Evolutionary conservation across 2,797 vertebrate species (phyloP), one percentile per base, ranked within the genome.

Genomic region (Gypaetus barbatus): DNA sequence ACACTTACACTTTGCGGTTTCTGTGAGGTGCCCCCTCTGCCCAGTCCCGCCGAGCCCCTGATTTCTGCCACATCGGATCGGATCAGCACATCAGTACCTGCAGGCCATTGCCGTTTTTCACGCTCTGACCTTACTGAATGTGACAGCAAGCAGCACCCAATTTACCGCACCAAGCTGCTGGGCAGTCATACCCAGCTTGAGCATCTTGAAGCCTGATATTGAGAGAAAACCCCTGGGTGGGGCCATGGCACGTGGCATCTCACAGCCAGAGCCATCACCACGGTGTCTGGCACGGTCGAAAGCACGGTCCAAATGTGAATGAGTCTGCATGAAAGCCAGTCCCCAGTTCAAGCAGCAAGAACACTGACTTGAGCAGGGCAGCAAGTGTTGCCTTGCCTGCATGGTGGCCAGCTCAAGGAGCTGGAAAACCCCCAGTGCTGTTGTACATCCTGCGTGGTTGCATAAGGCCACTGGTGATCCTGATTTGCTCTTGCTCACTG

Each of bases 391-490:
- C 21, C 37, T 30, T 70, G 43, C 46, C 33, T 48, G 25, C 58
- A 37, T 2, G 44, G 71, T 11, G 11, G 31, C 49, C 76, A 76
- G 51, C 68, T 44, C 9, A 3, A 27, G 57, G 33, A 76, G 28
- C 27, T 49, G 54, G 24, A 90, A 83, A 51, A 10, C 8, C 10
- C 15, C 22, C 0, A 4, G 43, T 52, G 56, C 71, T 66, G 27
- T 22, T 0, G 0, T 48, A 63, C 0, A 3, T 52, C 46, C 37
- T 51, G 16, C 2, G 1, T 1, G 1, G 57, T 28, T 95, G 54
- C 3, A 0, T 56, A 77, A 93, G 60, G 60, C 35, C 68, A 63
- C 27, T 39, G 33, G 51, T 54, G 51, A 94, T 37, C 44, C 54
- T 19, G 11, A 75, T 75, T 39, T 88, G 76, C 44, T 78, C 57